Evolutionary conservation across 23 tunicate species (phyloP).

Genomic region (Halocynthia aurantium): DNA sequence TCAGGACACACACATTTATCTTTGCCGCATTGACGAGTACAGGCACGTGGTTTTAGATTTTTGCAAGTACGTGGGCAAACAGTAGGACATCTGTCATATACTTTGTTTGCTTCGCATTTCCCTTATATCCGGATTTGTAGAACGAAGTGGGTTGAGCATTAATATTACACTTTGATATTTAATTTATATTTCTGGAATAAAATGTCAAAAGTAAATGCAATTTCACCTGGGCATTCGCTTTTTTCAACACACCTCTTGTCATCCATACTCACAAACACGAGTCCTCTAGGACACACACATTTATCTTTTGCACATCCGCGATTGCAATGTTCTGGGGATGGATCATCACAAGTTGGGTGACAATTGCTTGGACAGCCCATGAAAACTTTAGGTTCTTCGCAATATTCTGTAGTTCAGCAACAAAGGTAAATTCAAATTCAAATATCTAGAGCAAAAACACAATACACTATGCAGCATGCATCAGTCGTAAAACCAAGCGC

Average conservation of each 20-base stretch:
- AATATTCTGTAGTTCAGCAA: background rate
- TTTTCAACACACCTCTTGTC: constrained; percentile 5
- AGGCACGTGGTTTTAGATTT: background rate
- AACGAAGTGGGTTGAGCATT: too few species aligned
- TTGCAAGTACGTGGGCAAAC: constrained; percentile 16
- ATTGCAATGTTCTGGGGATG: background rate
- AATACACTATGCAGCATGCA: too few species aligned
- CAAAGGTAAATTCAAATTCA: too few species aligned
- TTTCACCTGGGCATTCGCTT: background rate
- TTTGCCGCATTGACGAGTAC: constrained; percentile 16
- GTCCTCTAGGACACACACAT: constrained; percentile 13
- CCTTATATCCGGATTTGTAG: background rate
- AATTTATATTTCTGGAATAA: too few species aligned
- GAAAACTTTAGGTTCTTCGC: constrained; percentile 13
- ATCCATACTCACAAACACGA: background rate
- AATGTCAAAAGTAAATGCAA: too few species aligned
- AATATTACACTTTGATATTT: too few species aligned
- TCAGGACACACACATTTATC: constrained; percentile 15
- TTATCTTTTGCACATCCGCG: constrained; percentile 1
- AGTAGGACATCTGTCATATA: constrained; percentile 5
- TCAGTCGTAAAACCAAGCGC: too few species aligned
- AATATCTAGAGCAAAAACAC: too few species aligned
- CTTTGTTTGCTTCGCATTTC: constrained; percentile 8
- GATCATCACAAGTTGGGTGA: constrained; percentile 4
- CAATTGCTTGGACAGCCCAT: background rate